A percentile compares a stretch with the other conserved stretches of the same genome.
These are phyloP conservation scores for Mesorhabditis sp. DNA, from an alignment of 2,888 invertebrate genomes.

Conservation along the genomic window DNA sequence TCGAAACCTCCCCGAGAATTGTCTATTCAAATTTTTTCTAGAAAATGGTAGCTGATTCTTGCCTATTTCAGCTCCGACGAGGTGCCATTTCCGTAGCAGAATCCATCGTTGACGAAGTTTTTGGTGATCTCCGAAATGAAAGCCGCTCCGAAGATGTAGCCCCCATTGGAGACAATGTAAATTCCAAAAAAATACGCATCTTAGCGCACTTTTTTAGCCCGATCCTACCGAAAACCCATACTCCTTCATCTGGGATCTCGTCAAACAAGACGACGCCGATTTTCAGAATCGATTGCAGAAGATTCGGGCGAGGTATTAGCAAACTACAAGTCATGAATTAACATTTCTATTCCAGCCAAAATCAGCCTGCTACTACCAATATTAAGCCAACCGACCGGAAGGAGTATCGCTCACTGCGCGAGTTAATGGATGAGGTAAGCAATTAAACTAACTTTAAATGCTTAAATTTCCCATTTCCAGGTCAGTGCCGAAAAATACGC, in stretches of 20 bases:
- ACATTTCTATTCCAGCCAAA: not conserved
- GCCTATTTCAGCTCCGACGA: not conserved
- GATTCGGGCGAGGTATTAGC: not conserved
- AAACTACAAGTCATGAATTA: not conserved
- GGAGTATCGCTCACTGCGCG: not conserved
- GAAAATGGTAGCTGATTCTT: no score
- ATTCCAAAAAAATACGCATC: not conserved
- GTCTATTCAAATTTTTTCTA: no score
- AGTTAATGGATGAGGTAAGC: not conserved
- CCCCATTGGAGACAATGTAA: not conserved
- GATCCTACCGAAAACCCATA: not conserved
- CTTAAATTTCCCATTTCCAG: not conserved
- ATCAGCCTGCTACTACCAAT: not conserved
- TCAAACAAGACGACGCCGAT: not conserved
- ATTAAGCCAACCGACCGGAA: not conserved
- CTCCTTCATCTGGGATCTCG: constrained; percentile 6
- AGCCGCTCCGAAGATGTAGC: not conserved
- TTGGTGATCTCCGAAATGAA: not conserved
- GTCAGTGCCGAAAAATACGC: not conserved
- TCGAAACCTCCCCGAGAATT: no score
- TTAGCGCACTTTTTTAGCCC: not conserved
- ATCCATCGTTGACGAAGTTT: not conserved
- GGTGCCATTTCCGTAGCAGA: constrained; percentile 1
- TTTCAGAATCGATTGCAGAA: not conserved
- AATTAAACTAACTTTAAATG: not conserved